Evolutionary conservation across 2,888 invertebrate genomes (phyloP).

Genomic region (Cremastobaeus sp.): DNA sequence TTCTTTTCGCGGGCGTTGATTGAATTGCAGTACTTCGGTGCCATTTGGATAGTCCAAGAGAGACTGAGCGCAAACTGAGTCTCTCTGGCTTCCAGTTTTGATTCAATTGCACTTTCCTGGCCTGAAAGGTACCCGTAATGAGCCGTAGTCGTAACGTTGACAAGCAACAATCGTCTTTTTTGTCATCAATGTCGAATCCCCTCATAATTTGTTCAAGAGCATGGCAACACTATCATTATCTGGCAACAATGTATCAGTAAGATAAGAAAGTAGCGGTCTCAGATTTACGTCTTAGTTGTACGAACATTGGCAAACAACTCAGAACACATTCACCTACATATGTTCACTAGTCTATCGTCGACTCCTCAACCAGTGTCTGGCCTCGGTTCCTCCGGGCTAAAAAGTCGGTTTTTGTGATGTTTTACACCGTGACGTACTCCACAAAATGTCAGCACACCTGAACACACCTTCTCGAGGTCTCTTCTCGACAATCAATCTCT

Average conservation of each 20-base stretch:
- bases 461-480: constrained; percentile 64
- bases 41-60: too few species aligned
- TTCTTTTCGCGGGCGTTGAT: too few species aligned
- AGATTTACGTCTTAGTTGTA: constrained; percentile 5
- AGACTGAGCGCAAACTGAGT: too few species aligned
- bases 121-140: constrained; percentile 71
- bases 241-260: constrained; percentile 24
- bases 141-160: constrained; percentile 67
- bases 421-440: constrained; percentile 64
- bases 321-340: not conserved
- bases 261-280: not conserved
- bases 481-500: not conserved
- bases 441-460: constrained; percentile 61
- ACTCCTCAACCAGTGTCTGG: constrained; percentile 75
- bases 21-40: too few species aligned
- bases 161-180: constrained; percentile 63
- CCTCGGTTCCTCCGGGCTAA: not conserved
- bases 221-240: constrained; percentile 47
- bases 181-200: constrained; percentile 60
- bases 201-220: constrained; percentile 49
- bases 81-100: too few species aligned
- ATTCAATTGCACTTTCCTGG: constrained; percentile 65
- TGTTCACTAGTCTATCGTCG: constrained; percentile 75
- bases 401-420: not conserved
- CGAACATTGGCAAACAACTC: too few species aligned